Conservation (phyloP, 2,888 invertebrate species). For the Argyra leucocephala region DNA sequence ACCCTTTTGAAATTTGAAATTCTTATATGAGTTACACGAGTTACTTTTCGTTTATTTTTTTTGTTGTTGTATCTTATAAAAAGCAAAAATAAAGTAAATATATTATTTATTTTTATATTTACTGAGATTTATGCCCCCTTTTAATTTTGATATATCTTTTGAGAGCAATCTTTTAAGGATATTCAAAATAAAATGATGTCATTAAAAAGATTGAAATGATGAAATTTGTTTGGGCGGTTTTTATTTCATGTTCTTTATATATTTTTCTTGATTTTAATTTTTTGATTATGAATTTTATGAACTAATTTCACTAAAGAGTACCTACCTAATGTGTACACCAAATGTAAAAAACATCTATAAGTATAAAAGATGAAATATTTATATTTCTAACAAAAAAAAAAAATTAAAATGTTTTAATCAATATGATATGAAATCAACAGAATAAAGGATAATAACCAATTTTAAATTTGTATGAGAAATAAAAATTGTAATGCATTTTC, state of each 20-base stretch:
- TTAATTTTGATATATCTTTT: conserved; percentile 1
- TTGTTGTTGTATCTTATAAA: not conserved
- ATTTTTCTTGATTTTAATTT: not conserved
- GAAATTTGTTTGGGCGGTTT: not conserved
- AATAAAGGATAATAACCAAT: too few relatives aligned
- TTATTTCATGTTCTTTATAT: not conserved
- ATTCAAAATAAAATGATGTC: not conserved
- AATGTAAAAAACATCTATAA: too few relatives aligned
- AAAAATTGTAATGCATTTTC: too few relatives aligned
- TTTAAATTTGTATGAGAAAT: too few relatives aligned
- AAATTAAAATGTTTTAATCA: too few relatives aligned
- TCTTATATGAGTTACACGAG: too few relatives aligned
- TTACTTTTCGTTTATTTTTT: not conserved
- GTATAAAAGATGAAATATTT: too few relatives aligned
- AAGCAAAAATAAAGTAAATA: not conserved
- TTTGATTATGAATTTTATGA: not conserved
- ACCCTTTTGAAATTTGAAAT: too few relatives aligned
- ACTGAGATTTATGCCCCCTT: not conserved
- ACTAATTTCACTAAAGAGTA: not conserved
- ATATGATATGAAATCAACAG: too few relatives aligned
- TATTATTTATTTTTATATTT: too few relatives aligned
- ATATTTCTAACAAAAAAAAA: too few relatives aligned
- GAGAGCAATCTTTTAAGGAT: not conserved
- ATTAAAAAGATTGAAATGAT: not conserved
- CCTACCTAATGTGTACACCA: too few relatives aligned